Percentiles rank a stretch among this genome's conserved stretches.
phyloP scores from a whole-genome alignment of 2,113 vertebrate genomes.

The Hoplias malabaricus region DNA sequence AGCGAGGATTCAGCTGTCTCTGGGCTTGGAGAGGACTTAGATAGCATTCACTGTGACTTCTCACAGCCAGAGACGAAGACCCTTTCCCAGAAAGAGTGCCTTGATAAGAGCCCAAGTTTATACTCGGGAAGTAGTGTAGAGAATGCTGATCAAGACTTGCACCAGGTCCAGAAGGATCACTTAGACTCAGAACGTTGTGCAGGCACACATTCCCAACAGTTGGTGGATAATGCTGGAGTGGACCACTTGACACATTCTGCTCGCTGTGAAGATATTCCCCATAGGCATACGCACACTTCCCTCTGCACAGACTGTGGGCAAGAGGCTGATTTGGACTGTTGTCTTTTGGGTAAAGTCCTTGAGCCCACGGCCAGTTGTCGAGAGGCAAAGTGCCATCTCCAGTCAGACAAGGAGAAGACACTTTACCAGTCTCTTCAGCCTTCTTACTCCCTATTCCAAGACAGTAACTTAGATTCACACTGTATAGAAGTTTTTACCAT shows the following conservation, averaged over 20 bases:
- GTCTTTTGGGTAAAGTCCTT: neutral
- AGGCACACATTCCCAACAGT: neutral
- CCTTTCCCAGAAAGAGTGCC: neutral
- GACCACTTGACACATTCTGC: neutral
- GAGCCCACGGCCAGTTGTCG: neutral
- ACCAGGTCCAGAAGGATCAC: neutral
- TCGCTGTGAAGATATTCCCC: neutral
- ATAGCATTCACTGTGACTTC: constrained; percentile 6
- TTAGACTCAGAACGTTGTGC: neutral
- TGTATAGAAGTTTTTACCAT: neutral
- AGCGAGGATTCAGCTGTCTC: constrained; percentile 42
- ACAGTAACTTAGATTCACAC: neutral
- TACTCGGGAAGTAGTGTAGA: neutral
- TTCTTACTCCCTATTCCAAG: neutral
- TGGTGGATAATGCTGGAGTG: neutral
- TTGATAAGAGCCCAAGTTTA: constrained; percentile 3
- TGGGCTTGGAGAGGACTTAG: constrained; percentile 1
- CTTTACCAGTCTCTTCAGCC: neutral
- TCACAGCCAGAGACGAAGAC: constrained; percentile 14
- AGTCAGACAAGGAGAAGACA: constrained; percentile 2
- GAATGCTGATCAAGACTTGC: neutral
- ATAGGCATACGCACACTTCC: constrained; percentile 6
- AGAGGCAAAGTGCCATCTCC: constrained; percentile 23
- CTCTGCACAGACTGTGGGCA: neutral
- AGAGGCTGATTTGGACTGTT: neutral